Conservation (phyloP, 2,113 vertebrate species). For the Galbula dea region DNA sequence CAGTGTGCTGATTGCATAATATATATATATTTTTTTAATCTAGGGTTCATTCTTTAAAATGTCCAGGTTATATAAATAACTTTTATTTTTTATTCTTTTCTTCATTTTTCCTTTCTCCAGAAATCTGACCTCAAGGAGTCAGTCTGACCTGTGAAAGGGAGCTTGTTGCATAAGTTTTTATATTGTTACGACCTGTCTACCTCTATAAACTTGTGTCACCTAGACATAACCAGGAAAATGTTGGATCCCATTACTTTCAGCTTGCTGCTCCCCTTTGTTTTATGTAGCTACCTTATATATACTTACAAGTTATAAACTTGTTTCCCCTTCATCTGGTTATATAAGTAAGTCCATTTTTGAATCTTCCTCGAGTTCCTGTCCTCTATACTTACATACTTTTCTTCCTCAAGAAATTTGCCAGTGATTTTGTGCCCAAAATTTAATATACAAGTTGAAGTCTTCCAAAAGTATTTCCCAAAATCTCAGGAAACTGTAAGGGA, state of each 20-base stretch:
- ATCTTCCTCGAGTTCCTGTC: background rate
- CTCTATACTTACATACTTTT: background rate
- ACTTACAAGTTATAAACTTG: background rate
- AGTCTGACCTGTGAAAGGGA: background rate
- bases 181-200: background rate
- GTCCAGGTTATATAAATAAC: background rate
- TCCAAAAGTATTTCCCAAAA: background rate
- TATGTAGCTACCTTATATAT: background rate
- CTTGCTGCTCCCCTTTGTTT: too few relatives aligned
- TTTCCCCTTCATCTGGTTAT: background rate
- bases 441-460: background rate
- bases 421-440: background rate
- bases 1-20: accelerated
- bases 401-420: background rate
- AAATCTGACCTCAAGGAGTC: background rate
- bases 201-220: accelerated
- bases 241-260: background rate
- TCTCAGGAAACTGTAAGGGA: background rate
- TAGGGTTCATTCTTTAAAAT: background rate
- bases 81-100: background rate
- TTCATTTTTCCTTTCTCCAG: background rate
- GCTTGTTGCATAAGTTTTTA: background rate
- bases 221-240: background rate
- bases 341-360: background rate
- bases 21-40: background rate